Conservation (phyloP, 2,797 vertebrate species). For the Mus caroli region DNA sequence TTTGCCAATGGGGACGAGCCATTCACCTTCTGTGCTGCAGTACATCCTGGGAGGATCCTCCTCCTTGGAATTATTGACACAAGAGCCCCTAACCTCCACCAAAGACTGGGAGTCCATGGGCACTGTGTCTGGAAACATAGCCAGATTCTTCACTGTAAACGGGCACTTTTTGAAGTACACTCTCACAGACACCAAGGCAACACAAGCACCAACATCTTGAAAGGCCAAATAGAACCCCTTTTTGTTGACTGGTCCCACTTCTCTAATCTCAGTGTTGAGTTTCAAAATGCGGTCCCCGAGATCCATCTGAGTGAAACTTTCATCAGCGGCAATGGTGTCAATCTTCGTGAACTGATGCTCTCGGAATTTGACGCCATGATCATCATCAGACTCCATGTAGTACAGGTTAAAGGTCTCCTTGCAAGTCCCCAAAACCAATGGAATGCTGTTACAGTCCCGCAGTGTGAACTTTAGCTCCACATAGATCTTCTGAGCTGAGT, state of each 20-base stretch:
- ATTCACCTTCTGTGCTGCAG: conserved; percentile 99
- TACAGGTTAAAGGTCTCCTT: conserved; percentile 99
- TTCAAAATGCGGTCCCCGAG: conserved; percentile 98
- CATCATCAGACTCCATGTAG: conserved; percentile 97
- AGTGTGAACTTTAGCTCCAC: conserved; percentile 99
- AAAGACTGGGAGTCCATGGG: conserved; percentile 98
- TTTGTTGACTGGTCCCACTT: conserved; percentile 96
- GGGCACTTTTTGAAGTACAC: conserved; percentile 99
- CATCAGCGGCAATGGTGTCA: conserved; percentile 98
- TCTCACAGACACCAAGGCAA: conserved; percentile 97
- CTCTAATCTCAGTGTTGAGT: conserved; percentile 98
- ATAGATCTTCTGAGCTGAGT: conserved; percentile 97
- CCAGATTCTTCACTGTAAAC: conserved; percentile 96
- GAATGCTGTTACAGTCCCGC: conserved; percentile 98
- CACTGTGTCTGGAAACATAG: conserved; percentile 98
- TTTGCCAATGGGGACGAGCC: conserved; percentile 99
- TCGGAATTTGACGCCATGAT: conserved; percentile 95
- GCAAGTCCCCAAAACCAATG: conserved; percentile 97
- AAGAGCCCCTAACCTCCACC: conserved; percentile 97
- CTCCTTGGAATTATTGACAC: conserved; percentile 98
- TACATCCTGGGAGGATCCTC: conserved; percentile 98
- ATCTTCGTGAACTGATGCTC: conserved; percentile 98
- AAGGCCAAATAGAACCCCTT: conserved; percentile 99
- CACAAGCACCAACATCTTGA: conserved; percentile 98
- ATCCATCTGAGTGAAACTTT: conserved; percentile 99